Conservation (phyloP, 2,797 vertebrate species). For the Discoglossus pictus region DNA sequence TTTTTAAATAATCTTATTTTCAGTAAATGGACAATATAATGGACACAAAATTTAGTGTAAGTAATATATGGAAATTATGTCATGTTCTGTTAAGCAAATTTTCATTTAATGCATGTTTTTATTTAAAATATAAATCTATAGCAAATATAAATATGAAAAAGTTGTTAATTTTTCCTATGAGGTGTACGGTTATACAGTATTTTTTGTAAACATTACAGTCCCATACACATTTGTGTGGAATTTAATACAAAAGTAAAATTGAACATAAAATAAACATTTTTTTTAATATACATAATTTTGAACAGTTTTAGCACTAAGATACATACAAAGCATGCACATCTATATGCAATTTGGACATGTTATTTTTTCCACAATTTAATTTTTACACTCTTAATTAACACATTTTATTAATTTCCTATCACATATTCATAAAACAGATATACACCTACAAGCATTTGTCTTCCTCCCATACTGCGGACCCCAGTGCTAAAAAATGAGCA, state of each 20-base stretch:
- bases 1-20: no score
- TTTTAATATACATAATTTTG: neutral
- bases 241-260: conserved; percentile 7
- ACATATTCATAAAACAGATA: conserved; percentile 44
- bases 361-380: no score
- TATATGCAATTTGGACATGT: no score
- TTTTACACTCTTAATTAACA: conserved; percentile 25
- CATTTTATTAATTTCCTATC: conserved; percentile 55
- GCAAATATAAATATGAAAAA: conserved; percentile 54
- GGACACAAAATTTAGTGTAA: no score
- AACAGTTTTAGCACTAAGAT: no score
- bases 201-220: conserved; percentile 52
- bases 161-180: conserved; percentile 50
- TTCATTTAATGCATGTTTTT: conserved; percentile 54
- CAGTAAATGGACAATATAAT: no score
- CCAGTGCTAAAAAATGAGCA: conserved; percentile 21
- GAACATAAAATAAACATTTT: no score
- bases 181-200: conserved; percentile 43
- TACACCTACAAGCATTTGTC: neutral
- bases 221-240: conserved; percentile 38
- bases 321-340: neutral
- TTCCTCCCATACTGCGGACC: neutral
- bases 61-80: no score
- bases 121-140: conserved; percentile 50
- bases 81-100: no score